Evolutionary conservation across 2,888 invertebrate species (phyloP).

Genomic region (Dilophus febrilis): DNA sequence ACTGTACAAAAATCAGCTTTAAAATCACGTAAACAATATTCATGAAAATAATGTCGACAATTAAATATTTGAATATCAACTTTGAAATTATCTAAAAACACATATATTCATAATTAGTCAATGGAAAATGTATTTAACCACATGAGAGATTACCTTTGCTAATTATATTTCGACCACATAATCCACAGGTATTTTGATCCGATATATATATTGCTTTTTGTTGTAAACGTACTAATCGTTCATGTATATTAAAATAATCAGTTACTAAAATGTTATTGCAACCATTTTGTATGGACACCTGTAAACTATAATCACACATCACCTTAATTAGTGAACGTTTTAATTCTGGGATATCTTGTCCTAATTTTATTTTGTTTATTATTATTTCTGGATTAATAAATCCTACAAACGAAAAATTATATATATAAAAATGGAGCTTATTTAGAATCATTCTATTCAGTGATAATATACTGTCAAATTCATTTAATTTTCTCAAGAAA

Average conservation of each 20-base stretch:
- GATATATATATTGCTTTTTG: slow-evolving; percentile 55
- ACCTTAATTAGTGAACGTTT: slow-evolving; percentile 85
- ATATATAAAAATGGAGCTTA: too few species aligned
- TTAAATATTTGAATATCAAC: slow-evolving; percentile 66
- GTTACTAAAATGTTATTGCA: slow-evolving; percentile 78
- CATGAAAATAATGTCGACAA: slow-evolving; percentile 81
- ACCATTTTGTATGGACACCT: slow-evolving; percentile 78
- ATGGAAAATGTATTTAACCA: too few species aligned
- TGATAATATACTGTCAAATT: too few species aligned
- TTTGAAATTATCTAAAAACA: slow-evolving; percentile 41
- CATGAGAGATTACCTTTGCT: slow-evolving; percentile 36
- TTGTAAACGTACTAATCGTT: slow-evolving; percentile 60
- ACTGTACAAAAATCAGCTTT: slow-evolving; percentile 12
- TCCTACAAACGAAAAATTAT: slow-evolving; percentile 19
- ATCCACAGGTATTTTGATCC: slow-evolving; percentile 57
- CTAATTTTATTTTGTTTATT: slow-evolving; percentile 67
- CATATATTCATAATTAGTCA: slow-evolving; percentile 2
- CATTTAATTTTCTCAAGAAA: too few species aligned
- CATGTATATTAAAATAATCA: slow-evolving; percentile 77
- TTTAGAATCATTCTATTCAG: too few species aligned
- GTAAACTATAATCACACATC: slow-evolving; percentile 86
- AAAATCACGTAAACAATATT: slow-evolving; percentile 52
- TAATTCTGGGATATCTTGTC: slow-evolving; percentile 74
- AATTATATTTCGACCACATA: slow-evolving; percentile 60
- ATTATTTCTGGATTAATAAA: slow-evolving; percentile 83